Evolutionary conservation across 2,888 invertebrate genomes (phyloP).

Genomic region (Athalia rosae): DNA sequence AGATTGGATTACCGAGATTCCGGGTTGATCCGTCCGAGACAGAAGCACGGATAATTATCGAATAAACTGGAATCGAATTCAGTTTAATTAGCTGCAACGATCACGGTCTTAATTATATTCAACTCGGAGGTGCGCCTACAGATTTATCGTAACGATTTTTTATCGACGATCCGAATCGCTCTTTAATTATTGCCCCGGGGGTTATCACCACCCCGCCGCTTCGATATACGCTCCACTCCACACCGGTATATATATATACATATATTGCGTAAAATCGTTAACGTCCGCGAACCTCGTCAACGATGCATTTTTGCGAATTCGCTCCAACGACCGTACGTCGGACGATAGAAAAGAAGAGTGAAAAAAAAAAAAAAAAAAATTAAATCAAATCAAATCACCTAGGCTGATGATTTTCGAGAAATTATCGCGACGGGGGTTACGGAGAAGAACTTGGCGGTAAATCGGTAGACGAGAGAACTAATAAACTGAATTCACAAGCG

Average conservation of each 20-base stretch:
- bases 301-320: slow-evolving; percentile 6
- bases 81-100: slow-evolving; percentile 33
- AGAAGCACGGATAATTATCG: slow-evolving; percentile 13
- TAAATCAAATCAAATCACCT: background rate
- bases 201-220: background rate
- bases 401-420: background rate
- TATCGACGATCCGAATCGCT: slow-evolving; percentile 35
- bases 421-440: background rate
- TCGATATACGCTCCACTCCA: background rate
- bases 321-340: background rate
- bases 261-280: slow-evolving; percentile 22
- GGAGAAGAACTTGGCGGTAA: no score
- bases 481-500: background rate
- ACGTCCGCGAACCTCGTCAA: slow-evolving; percentile 2
- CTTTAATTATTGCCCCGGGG: slow-evolving; percentile 37
- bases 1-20: no score
- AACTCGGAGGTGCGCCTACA: slow-evolving; percentile 26
- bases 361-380: no score
- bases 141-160: slow-evolving; percentile 40
- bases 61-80: slow-evolving; percentile 24
- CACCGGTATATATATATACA: no score
- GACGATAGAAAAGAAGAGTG: no score
- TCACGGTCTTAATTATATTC: slow-evolving; percentile 22
- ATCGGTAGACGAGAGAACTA: no score
- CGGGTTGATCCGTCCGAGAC: no score